A percentile compares a stretch with the other conserved stretches of the same genome.
Evolutionary conservation across 2,797 vertebrate species (phyloP).

Genomic region (Oreochromis mossambicus): DNA sequence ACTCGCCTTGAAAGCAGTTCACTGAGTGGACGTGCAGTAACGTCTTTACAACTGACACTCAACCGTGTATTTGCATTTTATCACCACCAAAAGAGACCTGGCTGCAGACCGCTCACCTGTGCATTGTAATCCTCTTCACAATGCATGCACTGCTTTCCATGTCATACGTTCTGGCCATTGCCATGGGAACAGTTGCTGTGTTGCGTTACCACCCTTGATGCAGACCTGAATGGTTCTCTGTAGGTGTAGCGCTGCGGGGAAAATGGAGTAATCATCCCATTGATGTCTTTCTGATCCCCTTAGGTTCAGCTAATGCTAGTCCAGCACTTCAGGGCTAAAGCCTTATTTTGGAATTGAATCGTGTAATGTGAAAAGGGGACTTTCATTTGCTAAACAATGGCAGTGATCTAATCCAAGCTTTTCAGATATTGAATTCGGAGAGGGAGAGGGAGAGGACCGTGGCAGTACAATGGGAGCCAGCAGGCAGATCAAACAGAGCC

Average conservation of each 20-base stretch:
- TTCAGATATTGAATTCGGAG: constrained; percentile 50
- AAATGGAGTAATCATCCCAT: constrained; percentile 34
- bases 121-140: neutral
- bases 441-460: constrained; percentile 17
- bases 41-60: neutral
- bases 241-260: constrained; percentile 7
- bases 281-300: constrained; percentile 34
- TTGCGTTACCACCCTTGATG: constrained; percentile 28
- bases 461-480: constrained; percentile 56
- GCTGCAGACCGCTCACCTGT: constrained; percentile 10
- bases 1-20: neutral
- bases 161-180: constrained; percentile 42
- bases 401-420: constrained; percentile 54
- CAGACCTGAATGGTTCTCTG: constrained; percentile 36
- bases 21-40: neutral
- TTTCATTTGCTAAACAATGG: constrained; percentile 54
- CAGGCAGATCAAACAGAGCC: constrained; percentile 62
- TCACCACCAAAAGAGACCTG: neutral
- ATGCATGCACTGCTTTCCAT: neutral
- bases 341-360: constrained; percentile 29
- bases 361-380: constrained; percentile 18
- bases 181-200: constrained; percentile 62
- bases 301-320: constrained; percentile 3
- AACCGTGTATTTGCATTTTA: neutral
- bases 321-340: neutral